Percentiles rank a stretch among this genome's conserved stretches.
These are phyloP conservation scores for Lochmaea crataegi DNA, from an alignment of 2,888 invertebrate genomes.

Conservation along the genomic window DNA sequence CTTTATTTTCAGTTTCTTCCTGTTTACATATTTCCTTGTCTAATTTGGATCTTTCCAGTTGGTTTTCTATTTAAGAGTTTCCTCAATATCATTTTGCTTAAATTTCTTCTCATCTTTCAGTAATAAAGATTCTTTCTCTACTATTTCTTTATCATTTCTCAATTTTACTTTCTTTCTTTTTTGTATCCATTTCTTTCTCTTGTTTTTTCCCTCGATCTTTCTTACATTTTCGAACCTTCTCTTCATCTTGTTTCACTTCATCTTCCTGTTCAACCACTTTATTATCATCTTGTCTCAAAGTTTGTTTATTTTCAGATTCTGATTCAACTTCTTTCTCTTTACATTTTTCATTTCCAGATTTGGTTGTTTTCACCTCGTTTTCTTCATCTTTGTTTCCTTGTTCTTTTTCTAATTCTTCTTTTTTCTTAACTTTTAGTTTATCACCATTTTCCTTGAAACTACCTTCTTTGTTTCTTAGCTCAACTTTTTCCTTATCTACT, in stretches of 20 bases:
- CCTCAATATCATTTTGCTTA: neutral
- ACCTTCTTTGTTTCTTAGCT: slow-evolving; percentile 29
- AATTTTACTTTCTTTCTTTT: neutral
- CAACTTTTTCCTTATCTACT: neutral
- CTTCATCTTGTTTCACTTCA: slow-evolving; percentile 35
- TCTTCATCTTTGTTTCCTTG: slow-evolving; percentile 28
- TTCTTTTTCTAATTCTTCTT: slow-evolving; percentile 25
- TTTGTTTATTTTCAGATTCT: slow-evolving; percentile 30
- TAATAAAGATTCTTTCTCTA: no score
- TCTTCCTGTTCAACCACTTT: slow-evolving; percentile 38
- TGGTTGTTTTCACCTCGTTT: slow-evolving; percentile 29
- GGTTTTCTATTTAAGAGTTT: neutral
- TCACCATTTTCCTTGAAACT: slow-evolving; percentile 31
- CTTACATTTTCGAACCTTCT: slow-evolving; percentile 27
- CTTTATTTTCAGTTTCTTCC: slow-evolving; percentile 38
- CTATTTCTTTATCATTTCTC: no score
- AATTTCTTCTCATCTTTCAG: no score
- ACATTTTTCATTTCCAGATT: slow-evolving; percentile 30
- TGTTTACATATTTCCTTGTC: slow-evolving; percentile 13
- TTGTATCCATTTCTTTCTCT: slow-evolving; percentile 14
- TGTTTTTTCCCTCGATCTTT: slow-evolving; percentile 38
- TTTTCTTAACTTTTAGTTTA: slow-evolving; percentile 29
- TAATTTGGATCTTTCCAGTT: neutral
- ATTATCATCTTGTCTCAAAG: slow-evolving; percentile 9
- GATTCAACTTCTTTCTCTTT: slow-evolving; percentile 30